Base-by-base conservation (phyloP, 2,888 invertebrate genomes). In the Sicus ferrugineus region DNA sequence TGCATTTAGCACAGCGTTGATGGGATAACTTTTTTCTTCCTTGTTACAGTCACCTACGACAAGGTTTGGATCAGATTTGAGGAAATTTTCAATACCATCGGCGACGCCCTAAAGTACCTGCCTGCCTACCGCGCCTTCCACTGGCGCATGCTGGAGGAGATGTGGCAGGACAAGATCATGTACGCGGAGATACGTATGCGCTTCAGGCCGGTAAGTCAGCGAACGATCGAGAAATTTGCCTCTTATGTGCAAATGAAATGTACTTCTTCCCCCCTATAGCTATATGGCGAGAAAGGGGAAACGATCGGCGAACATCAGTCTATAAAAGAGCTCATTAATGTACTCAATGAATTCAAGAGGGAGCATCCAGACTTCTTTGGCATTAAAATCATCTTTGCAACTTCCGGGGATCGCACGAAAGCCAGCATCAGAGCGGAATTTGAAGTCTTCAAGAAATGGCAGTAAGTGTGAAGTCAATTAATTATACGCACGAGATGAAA, bases 121-220 rank as follows among this genome's bases (percentile, higher is more conserved):
- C 88, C 88, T 1, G 86, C 87, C 2, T 88, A 86, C 74, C 85
- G 87, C 70, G 86, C 86, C 21, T 87, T 87, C 75, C 85, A 87
- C 67, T 85, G 86, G 70, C 85, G 85, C 70, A 80, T 86, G 4
- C 81, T 90, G 1, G 75, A 85, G 34, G 88, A 89, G 76, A 78
- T 88, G 56, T 85, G 87, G 70, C 81, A 86, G 1, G 90, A 90
- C 76, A 89, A 89, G 70, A 84, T 90, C 1, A 83, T 88, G 76
- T 90, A 89, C 71, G 76, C 88, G 0, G 90, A 90, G 77, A 73
- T 90, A 3, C 83, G 90, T 70, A 71, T 72, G 68, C 71, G 73
- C 2, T 75, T 77, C 50, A 73, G 72, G 52, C 23, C 4, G 34
- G 76, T 77, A n/a, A n/a, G n/a, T n/a, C n/a, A n/a, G n/a, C n/a